phyloP scores from a whole-genome alignment of 2,888 invertebrate species.

The Malachius bipustulatus region DNA sequence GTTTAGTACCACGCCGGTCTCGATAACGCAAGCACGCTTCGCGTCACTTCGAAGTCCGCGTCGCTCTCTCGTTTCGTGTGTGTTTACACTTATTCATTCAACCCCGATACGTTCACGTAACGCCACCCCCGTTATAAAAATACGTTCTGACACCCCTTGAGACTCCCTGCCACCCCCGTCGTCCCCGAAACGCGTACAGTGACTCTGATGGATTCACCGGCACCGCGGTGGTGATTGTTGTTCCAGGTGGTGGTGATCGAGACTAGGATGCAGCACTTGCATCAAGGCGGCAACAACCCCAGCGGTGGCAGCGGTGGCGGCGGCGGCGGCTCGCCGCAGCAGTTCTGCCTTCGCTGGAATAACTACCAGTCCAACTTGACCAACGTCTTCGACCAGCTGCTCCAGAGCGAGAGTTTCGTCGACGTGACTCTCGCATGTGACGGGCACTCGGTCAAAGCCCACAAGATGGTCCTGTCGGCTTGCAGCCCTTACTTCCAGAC shows the following conservation, averaged over 20 bases:
- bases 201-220: too few relatives aligned
- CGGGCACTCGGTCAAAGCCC: slow-evolving; percentile 81
- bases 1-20: slow-evolving; percentile 26
- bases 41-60: slow-evolving; percentile 8
- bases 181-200: too few relatives aligned
- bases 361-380: slow-evolving; percentile 85
- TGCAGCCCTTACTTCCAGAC: slow-evolving; percentile 90
- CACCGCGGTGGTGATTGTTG: too few relatives aligned
- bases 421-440: slow-evolving; percentile 88
- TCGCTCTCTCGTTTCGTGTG: background rate
- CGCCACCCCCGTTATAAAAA: too few relatives aligned
- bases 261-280: slow-evolving; percentile 37
- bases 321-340: slow-evolving; percentile 53
- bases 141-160: too few relatives aligned
- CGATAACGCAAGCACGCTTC: slow-evolving; percentile 21
- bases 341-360: slow-evolving; percentile 88
- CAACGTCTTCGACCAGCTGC: slow-evolving; percentile 77
- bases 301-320: slow-evolving; percentile 36
- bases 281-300: too few relatives aligned
- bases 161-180: too few relatives aligned
- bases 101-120: too few relatives aligned
- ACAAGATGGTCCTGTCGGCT: slow-evolving; percentile 86
- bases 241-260: slow-evolving; percentile 25
- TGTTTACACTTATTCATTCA: too few relatives aligned
- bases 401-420: slow-evolving; percentile 81